Percentiles rank a stretch among this genome's conserved stretches.
phyloP scores from a whole-genome alignment of 2,113 vertebrate species.

The Glaucomys volans region DNA sequence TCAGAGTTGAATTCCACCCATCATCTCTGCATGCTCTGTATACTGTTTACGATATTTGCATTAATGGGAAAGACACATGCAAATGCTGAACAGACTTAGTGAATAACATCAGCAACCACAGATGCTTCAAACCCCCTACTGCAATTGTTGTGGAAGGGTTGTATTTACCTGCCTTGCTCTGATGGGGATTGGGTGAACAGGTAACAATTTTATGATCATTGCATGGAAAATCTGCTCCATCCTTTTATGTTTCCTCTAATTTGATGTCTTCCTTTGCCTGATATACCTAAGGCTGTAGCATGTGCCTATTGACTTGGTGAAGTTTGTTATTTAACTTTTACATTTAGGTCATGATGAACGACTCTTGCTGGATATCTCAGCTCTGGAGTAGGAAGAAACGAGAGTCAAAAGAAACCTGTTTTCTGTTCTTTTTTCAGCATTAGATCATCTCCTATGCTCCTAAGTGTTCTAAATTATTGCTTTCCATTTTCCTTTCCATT shows the following conservation, averaged over 20 bases:
- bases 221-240: neutral
- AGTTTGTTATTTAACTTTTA: neutral
- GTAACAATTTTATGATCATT: neutral
- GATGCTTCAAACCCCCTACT: neutral
- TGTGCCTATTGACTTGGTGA: neutral
- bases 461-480: neutral
- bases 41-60: neutral
- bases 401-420: neutral
- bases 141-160: neutral
- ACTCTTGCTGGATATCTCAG: neutral
- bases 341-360: neutral
- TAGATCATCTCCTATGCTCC: neutral
- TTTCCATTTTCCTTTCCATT: neutral
- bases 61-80: neutral
- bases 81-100: neutral
- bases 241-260: neutral
- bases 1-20: neutral
- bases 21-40: neutral
- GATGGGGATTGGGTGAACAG: neutral
- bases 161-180: neutral
- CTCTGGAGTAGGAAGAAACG: neutral
- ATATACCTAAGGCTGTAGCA: neutral
- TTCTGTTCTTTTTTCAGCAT: neutral
- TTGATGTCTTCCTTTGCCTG: neutral
- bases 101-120: neutral